Evolutionary conservation across 1,140 invertebrate species (phyloP).

Genomic region (Eumaeus atala): DNA sequence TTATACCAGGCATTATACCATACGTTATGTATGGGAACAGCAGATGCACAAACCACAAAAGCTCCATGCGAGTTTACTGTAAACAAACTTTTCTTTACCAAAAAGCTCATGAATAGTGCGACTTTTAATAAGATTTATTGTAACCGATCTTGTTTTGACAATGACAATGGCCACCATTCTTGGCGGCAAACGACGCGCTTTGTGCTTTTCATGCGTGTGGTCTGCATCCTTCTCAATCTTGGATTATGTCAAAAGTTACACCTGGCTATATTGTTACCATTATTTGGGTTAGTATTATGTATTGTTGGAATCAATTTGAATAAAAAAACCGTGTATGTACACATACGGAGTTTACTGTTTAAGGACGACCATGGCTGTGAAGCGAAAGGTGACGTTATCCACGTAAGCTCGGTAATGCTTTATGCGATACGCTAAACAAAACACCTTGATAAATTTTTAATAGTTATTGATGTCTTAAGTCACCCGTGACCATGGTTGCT

Average conservation of each 20-base stretch:
- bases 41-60: slow-evolving; percentile 52
- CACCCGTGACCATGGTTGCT: too few species aligned
- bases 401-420: too few species aligned
- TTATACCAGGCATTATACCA: slow-evolving; percentile 1
- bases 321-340: too few species aligned
- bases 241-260: slow-evolving; percentile 49
- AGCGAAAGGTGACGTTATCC: too few species aligned
- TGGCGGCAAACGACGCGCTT: slow-evolving; percentile 44
- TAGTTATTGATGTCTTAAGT: too few species aligned
- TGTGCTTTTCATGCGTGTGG: slow-evolving; percentile 51
- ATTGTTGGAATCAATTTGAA: too few species aligned
- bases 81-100: slow-evolving; percentile 50
- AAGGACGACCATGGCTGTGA: too few species aligned
- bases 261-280: slow-evolving; percentile 29
- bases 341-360: too few species aligned
- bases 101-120: slow-evolving; percentile 43
- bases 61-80: slow-evolving; percentile 35
- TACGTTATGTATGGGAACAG: slow-evolving; percentile 23
- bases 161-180: slow-evolving; percentile 49
- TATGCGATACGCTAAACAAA: too few species aligned
- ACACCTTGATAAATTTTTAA: too few species aligned
- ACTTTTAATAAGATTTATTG: slow-evolving; percentile 70
- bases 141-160: slow-evolving; percentile 70
- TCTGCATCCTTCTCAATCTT: slow-evolving; percentile 35
- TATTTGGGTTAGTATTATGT: neutral